Conservation (phyloP, 2,888 invertebrate species). For the Galerucella pusilla region DNA sequence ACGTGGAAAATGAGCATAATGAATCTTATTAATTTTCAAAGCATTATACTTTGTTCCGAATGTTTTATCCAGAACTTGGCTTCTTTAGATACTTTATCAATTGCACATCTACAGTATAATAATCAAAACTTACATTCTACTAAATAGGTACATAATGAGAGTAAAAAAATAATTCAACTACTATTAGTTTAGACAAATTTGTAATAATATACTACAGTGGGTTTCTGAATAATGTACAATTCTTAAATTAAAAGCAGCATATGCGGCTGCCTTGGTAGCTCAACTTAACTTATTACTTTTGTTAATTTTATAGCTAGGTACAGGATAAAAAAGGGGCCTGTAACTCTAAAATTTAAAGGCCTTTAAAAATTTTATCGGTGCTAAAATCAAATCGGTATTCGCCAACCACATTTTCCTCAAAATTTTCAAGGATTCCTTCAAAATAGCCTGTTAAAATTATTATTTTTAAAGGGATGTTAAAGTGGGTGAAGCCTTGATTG, state of each 20-base stretch:
- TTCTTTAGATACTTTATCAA: constrained; percentile 30
- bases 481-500: too few species aligned
- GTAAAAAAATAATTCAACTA: constrained; percentile 22
- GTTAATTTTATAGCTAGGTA: too few species aligned
- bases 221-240: constrained; percentile 3
- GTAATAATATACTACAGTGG: constrained; percentile 8
- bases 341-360: too few species aligned
- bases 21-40: neutral
- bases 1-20: neutral
- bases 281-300: neutral
- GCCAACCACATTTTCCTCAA: too few species aligned
- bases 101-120: constrained; percentile 48
- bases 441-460: too few species aligned
- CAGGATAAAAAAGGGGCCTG: too few species aligned
- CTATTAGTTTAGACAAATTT: constrained; percentile 25
- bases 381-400: too few species aligned
- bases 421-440: too few species aligned
- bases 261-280: neutral
- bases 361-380: too few species aligned
- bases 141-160: constrained; percentile 39
- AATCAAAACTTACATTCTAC: constrained; percentile 46
- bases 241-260: neutral
- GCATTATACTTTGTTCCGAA: neutral
- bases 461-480: too few species aligned
- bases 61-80: neutral